Conservation (phyloP, 2,797 vertebrate species). For the Xiphorhynchus erythropygius region DNA sequence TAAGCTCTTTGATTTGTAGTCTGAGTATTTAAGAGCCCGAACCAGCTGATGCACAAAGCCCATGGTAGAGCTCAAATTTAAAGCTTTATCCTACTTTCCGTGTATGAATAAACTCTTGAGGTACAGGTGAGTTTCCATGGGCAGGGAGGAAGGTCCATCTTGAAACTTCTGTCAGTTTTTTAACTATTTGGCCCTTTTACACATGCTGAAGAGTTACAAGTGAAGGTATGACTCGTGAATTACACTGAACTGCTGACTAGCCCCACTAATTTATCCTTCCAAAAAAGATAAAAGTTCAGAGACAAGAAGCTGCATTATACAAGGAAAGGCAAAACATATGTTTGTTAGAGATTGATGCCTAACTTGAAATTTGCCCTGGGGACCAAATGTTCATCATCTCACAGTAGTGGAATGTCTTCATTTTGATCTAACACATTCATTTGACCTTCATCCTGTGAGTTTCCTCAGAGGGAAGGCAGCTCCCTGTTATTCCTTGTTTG, state of each 20-base stretch:
- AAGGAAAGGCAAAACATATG: not conserved
- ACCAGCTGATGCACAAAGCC: not conserved
- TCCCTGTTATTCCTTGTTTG: constrained; percentile 7
- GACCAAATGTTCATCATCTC: not conserved
- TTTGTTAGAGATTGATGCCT: not conserved
- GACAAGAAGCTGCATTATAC: not conserved
- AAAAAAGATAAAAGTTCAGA: not conserved
- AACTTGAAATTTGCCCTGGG: not conserved
- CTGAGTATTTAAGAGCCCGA: not conserved
- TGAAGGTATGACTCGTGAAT: not conserved
- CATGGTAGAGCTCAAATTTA: not conserved
- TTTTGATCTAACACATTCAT: not conserved
- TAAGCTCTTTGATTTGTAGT: not conserved
- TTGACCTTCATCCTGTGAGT: constrained; percentile 49
- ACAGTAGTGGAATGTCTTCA: not conserved
- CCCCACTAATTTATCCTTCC: not conserved
- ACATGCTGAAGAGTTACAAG: not conserved
- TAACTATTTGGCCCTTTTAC: not conserved
- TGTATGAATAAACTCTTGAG: not conserved
- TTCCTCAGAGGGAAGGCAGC: not conserved
- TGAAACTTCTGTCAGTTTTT: not conserved
- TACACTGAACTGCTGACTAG: not conserved
- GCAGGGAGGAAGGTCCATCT: not conserved
- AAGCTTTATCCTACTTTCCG: not conserved
- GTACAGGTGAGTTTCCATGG: not conserved